phyloP scores from a whole-genome alignment of 2,797 vertebrate genomes.

The Austrolebias charrua region DNA sequence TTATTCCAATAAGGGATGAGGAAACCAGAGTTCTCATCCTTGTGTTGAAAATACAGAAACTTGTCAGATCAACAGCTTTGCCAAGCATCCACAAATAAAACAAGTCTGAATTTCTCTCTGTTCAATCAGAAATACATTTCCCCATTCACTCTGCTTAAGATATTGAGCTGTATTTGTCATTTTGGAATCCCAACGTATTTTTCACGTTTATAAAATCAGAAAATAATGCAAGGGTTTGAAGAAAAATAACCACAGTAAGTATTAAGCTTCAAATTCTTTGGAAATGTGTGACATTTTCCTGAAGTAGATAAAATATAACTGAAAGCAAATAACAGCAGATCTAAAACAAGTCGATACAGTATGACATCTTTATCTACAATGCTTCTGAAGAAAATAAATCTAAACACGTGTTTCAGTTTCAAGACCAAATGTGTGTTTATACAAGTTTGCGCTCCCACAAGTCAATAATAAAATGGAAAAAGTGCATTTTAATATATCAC shows the following conservation, averaged over 20 bases:
- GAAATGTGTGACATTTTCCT: conserved; percentile 35
- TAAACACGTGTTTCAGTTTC: conserved; percentile 69
- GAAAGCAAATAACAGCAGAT: conserved; percentile 50
- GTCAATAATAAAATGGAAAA: conserved; percentile 54
- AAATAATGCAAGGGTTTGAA: conserved; percentile 19
- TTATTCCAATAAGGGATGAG: conserved; percentile 38
- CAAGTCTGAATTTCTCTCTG: conserved; percentile 22
- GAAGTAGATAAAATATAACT: conserved; percentile 46
- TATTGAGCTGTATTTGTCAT: conserved; percentile 20
- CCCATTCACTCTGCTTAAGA: conserved; percentile 22
- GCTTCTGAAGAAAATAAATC: conserved; percentile 34
- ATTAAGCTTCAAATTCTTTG: conserved; percentile 37
- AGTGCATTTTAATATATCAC: conserved; percentile 72
- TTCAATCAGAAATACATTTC: conserved; percentile 25
- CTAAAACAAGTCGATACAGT: conserved; percentile 27
- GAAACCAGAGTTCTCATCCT: conserved; percentile 24
- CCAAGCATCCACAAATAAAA: conserved; percentile 18
- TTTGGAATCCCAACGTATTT: conserved; percentile 34
- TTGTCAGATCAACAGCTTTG: conserved; percentile 25
- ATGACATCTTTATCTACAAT: conserved; percentile 44
- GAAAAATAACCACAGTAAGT: conserved; percentile 44
- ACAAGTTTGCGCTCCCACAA: conserved; percentile 46
- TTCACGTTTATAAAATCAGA: conserved; percentile 21
- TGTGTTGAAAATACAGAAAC: conserved; percentile 38
- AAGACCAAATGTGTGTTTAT: conserved; percentile 60